Conservation (phyloP, 1,140 invertebrate species). For the Ruditapes philippinarum region DNA sequence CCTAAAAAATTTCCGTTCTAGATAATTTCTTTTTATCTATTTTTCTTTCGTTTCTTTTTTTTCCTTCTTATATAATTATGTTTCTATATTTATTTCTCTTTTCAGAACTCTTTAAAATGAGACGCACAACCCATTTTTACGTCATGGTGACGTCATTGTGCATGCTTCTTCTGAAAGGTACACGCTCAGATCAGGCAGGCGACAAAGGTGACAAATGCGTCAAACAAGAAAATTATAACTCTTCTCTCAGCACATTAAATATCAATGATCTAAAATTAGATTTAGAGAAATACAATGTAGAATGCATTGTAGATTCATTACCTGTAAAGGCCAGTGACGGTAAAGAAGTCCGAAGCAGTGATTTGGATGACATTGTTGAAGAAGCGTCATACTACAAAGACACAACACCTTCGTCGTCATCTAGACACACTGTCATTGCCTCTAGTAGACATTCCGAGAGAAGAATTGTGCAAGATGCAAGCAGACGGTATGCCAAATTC, state of each 20-base stretch:
- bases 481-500: too few relatives aligned
- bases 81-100: not conserved
- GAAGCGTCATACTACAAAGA: too few relatives aligned
- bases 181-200: not conserved
- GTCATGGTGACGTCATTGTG: not conserved
- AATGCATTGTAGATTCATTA: not conserved
- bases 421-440: too few relatives aligned
- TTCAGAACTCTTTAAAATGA: not conserved
- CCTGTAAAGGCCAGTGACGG: not conserved
- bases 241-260: not conserved
- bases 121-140: slow-evolving; percentile 1
- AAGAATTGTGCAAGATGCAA: too few relatives aligned
- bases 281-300: not conserved
- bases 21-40: too few relatives aligned
- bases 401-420: too few relatives aligned
- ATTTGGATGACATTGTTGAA: too few relatives aligned
- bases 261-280: not conserved
- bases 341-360: not conserved
- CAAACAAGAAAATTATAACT: not conserved
- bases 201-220: too few relatives aligned
- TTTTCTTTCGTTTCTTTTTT: not conserved
- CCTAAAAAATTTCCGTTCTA: too few relatives aligned
- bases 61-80: not conserved
- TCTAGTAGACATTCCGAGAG: too few relatives aligned
- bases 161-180: not conserved